Evolutionary conservation across 2,113 vertebrate genomes (phyloP), one percentile per base, ranked within the genome.

Genomic region (Notothenia rossii): DNA sequence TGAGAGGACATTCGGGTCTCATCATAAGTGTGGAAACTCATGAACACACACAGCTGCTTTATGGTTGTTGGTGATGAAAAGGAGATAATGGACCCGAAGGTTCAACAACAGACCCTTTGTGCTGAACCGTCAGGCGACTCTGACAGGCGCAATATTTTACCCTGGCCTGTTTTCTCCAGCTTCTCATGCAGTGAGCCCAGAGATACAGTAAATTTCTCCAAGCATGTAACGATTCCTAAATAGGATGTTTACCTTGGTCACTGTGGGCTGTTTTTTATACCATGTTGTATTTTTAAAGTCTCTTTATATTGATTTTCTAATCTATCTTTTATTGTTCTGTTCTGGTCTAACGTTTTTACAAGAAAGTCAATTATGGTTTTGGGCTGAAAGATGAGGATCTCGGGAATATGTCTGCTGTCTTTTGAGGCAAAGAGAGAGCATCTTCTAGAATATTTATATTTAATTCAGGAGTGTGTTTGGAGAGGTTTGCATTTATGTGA

Each of bases 401-500:
- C 17, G 10, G 9, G 10, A 54, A 73, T 10, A 68, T 36, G 18
- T 66, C 25, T 69, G 49, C 58, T 58, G 29, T 25, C n/a, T 68
- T 68, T 51, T 48, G 2, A 40, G 33, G 36, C 20, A 53, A 46
- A 63, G 25, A 72, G 13, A 75, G 6, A 67, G 20, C 2, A 15
- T 74, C 40, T 50, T 59, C 51, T n/a, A 67, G 36, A 54, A 20
- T 14, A 15, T 14, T 66, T 40, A 1, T 14, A 58, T 61, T 62
- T 73, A 40, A 66, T 71, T 80, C 33, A 48, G 65, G 9, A 36
- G 13, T 22, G 40, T 29, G 33, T 59, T 29, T 13, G 50, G 15
- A 14, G 1, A 62, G 43, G 64, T 58, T 63, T 83, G 33, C 49
- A 62, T 75, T 50, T 53, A 45, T 76, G 55, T 69, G 75, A 65